Evolutionary conservation across 2,113 vertebrate genomes (phyloP).

Genomic region (Eublepharis macularius): DNA sequence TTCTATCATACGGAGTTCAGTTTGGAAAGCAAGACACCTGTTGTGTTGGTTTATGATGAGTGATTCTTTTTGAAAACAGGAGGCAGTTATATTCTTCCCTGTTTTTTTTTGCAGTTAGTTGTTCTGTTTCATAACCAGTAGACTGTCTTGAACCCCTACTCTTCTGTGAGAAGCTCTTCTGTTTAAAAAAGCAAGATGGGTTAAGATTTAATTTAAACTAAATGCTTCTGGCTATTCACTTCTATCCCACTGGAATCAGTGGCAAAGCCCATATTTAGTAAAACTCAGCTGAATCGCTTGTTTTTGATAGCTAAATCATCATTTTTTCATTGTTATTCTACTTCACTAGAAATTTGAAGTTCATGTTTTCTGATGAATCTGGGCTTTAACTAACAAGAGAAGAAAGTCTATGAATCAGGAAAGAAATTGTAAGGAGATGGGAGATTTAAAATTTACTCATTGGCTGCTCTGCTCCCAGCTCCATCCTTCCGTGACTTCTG

Average conservation of each 20-base stretch:
- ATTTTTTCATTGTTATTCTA: neutral
- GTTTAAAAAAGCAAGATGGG: neutral
- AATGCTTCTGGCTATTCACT: neutral
- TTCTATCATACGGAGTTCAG: neutral
- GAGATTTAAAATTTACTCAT: slow-evolving; percentile 15
- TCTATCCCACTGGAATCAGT: neutral
- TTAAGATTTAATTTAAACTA: neutral
- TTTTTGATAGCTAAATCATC: neutral
- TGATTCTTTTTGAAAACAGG: neutral
- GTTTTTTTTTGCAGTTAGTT: neutral
- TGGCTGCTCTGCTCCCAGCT: slow-evolving; percentile 45
- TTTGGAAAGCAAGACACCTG: neutral
- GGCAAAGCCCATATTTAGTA: neutral
- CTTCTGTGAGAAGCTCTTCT: neutral
- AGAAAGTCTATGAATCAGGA: neutral
- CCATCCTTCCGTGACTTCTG: slow-evolving; percentile 85
- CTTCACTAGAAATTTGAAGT: neutral
- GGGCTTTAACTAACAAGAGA: slow-evolving; percentile 15
- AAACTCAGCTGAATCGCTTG: neutral
- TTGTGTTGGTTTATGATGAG: neutral
- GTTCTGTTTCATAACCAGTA: neutral
- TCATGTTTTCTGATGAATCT: neutral
- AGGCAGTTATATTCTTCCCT: neutral
- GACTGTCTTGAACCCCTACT: neutral
- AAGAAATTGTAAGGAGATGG: neutral